A percentile compares a stretch with the other conserved stretches of the same genome.
These are phyloP conservation scores for Psilanteris sp. DNA, from an alignment of 1,140 invertebrate species.

Conservation along the genomic window DNA sequence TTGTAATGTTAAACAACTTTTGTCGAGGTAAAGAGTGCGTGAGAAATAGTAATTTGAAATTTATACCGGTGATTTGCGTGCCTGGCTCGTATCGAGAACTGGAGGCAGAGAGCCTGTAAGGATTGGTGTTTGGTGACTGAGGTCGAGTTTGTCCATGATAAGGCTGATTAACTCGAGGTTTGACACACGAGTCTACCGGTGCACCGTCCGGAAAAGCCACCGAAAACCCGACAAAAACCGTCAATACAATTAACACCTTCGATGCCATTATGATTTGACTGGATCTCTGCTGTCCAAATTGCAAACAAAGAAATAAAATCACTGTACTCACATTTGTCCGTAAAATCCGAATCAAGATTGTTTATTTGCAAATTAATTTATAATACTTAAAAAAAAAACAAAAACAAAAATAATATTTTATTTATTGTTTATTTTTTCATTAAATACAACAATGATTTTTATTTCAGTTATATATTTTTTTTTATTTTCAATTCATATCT, in stretches of 20 bases:
- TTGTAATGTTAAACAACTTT: too few relatives aligned
- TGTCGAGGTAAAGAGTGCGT: slow-evolving; percentile 6
- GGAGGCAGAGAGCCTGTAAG: slow-evolving; percentile 84
- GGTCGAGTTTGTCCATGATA: slow-evolving; percentile 86
- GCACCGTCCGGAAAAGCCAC: slow-evolving; percentile 86
- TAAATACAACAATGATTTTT: too few relatives aligned
- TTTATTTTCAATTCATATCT: too few relatives aligned
- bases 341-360: too few relatives aligned
- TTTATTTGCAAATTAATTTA: too few relatives aligned
- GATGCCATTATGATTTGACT: slow-evolving; percentile 34
- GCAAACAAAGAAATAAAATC: too few relatives aligned
- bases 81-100: slow-evolving; percentile 83
- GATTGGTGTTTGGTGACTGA: slow-evolving; percentile 82
- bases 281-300: neutral
- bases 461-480: too few relatives aligned
- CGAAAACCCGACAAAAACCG: slow-evolving; percentile 43
- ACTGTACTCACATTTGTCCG: too few relatives aligned
- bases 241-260: slow-evolving; percentile 50
- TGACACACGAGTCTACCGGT: slow-evolving; percentile 88
- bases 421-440: too few relatives aligned
- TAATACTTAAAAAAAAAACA: too few relatives aligned
- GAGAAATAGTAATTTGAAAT: slow-evolving; percentile 25
- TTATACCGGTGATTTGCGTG: slow-evolving; percentile 83
- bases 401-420: too few relatives aligned
- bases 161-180: slow-evolving; percentile 85